These are phyloP conservation scores for Osmoderma eremita DNA, from an alignment of 2,888 invertebrate genomes.

Conservation along the genomic window DNA sequence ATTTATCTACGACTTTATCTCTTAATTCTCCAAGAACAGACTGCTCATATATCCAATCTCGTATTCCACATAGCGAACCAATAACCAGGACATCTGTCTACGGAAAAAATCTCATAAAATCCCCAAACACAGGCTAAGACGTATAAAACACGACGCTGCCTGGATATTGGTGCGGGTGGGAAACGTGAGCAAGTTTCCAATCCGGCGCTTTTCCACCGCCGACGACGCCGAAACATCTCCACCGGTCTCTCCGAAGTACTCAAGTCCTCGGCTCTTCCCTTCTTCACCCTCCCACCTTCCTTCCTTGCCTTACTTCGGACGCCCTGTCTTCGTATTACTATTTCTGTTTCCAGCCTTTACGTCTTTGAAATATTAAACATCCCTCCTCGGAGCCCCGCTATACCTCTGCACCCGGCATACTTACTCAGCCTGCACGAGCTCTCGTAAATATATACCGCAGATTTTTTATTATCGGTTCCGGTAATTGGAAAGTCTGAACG, in stretches of 20 bases:
- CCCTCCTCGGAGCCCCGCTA: slow-evolving; percentile 37
- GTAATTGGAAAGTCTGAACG: slow-evolving; percentile 39
- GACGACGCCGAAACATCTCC: slow-evolving; percentile 16
- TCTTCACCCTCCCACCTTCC: slow-evolving; percentile 12
- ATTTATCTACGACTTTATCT: slow-evolving; percentile 41
- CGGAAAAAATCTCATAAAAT: slow-evolving; percentile 60
- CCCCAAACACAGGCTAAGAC: slow-evolving; percentile 56
- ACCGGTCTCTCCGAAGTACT: slow-evolving; percentile 45
- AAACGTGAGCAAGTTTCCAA: slow-evolving; percentile 62
- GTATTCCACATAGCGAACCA: slow-evolving; percentile 59
- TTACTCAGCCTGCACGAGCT: slow-evolving; percentile 49
- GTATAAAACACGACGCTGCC: slow-evolving; percentile 57
- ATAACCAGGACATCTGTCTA: slow-evolving; percentile 59
- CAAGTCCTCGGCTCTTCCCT: slow-evolving; percentile 22
- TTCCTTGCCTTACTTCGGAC: slow-evolving; percentile 28
- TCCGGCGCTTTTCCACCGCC: slow-evolving; percentile 54
- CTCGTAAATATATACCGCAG: slow-evolving; percentile 48
- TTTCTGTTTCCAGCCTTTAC: slow-evolving; percentile 61
- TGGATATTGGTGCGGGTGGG: slow-evolving; percentile 55
- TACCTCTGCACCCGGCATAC: slow-evolving; percentile 14
- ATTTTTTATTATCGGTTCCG: slow-evolving; percentile 34
- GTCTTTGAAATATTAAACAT: slow-evolving; percentile 61
- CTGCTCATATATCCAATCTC: slow-evolving; percentile 54
- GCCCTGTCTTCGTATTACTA: slow-evolving; percentile 51
- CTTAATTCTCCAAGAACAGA: slow-evolving; percentile 40